A percentile compares a stretch with the other conserved stretches of the same genome.
These are phyloP conservation scores for Electrophaes corylata DNA, from an alignment of 2,888 invertebrate species.

Conservation along the genomic window DNA sequence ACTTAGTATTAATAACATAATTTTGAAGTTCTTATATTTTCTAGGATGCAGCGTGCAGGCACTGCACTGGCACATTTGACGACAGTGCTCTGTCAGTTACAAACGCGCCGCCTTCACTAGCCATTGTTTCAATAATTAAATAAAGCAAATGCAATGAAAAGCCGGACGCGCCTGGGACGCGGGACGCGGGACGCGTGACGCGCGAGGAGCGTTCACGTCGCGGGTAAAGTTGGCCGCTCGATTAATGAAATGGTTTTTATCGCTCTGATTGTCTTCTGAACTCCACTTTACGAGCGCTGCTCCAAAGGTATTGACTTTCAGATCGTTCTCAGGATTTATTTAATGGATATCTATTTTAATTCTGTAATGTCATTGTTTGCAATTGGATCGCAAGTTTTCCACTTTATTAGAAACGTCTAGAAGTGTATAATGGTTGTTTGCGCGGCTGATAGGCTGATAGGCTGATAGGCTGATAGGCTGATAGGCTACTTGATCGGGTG, in stretches of 20 bases:
- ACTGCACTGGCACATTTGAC: no score
- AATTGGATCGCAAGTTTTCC: constrained; percentile 11
- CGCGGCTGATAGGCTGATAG: background rate
- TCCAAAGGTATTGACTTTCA: constrained; percentile 14
- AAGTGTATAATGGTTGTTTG: background rate
- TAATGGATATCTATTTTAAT: constrained; percentile 19
- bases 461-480: no score
- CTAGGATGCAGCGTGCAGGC: no score
- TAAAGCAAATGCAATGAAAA: background rate
- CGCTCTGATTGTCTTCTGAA: constrained; percentile 28
- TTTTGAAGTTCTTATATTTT: no score
- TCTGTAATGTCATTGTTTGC: constrained; percentile 10
- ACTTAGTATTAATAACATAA: no score
- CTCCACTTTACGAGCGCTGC: constrained; percentile 14
- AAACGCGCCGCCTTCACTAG: no score
- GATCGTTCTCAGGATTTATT: constrained; percentile 9
- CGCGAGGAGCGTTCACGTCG: constrained; percentile 18
- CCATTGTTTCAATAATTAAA: no score
- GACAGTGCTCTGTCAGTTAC: background rate
- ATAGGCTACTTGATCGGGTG: no score
- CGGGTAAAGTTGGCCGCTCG: constrained; percentile 19
- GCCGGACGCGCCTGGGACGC: no score
- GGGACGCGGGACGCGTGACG: background rate
- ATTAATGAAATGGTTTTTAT: constrained; percentile 33
- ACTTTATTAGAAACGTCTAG: background rate